phyloP scores from a whole-genome alignment of 2,797 vertebrate genomes.

The Oophaga sylvatica region DNA sequence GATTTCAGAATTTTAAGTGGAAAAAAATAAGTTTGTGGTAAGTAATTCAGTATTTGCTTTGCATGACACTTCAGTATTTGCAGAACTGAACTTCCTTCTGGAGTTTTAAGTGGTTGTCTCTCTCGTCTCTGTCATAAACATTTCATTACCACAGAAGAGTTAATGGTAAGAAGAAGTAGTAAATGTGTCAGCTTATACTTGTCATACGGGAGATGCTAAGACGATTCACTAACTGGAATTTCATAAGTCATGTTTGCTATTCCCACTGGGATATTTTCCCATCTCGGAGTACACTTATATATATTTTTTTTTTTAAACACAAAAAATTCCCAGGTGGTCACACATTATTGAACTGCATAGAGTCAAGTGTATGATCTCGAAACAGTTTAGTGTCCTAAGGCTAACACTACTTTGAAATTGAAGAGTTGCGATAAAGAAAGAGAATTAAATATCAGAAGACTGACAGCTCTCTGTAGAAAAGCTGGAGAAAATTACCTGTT shows the following conservation, averaged over 20 bases:
- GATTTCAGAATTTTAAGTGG: background rate
- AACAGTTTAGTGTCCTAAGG: slow-evolving; percentile 42
- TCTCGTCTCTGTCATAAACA: slow-evolving; percentile 43
- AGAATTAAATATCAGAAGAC: slow-evolving; percentile 11
- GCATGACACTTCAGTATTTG: background rate
- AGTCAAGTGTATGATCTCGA: slow-evolving; percentile 36
- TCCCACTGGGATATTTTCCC: slow-evolving; percentile 25
- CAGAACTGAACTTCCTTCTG: slow-evolving; percentile 5
- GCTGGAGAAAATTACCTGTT: background rate
- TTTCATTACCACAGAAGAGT: slow-evolving; percentile 37
- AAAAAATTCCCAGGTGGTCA: slow-evolving; percentile 41
- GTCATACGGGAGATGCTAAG: slow-evolving; percentile 37
- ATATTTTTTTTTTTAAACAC: slow-evolving; percentile 3
- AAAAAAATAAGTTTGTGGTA: background rate
- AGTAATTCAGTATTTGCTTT: slow-evolving; percentile 15
- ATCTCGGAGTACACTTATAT: background rate
- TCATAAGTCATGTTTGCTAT: slow-evolving; percentile 20
- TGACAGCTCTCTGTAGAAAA: slow-evolving; percentile 6
- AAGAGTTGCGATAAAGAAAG: slow-evolving; percentile 7
- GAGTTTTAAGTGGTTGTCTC: slow-evolving; percentile 27
- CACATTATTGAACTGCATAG: slow-evolving; percentile 46
- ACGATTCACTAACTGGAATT: slow-evolving; percentile 37
- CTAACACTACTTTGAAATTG: slow-evolving; percentile 32
- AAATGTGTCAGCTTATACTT: slow-evolving; percentile 34
- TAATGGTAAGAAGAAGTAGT: slow-evolving; percentile 18